A percentile compares a stretch with the other conserved stretches of the same genome.
Evolutionary conservation across 2,888 invertebrate genomes (phyloP).

Genomic region (Acholoe squamosa): DNA sequence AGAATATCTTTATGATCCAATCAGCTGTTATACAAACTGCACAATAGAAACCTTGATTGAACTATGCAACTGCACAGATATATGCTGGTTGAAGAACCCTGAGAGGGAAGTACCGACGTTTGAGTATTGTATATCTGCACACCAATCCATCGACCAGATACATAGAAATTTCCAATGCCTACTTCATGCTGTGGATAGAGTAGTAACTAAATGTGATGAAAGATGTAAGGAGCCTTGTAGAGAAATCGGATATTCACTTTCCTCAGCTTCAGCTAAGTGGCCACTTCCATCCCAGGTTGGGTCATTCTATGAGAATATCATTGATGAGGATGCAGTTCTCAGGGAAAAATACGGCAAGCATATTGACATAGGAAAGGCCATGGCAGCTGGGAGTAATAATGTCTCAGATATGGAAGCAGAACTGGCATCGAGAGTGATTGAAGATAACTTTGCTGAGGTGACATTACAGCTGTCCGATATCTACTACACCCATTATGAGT

Average conservation of each 20-base stretch:
- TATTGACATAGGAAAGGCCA: not conserved
- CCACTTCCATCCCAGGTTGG: not conserved
- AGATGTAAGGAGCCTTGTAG: not conserved
- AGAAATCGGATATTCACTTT: not conserved
- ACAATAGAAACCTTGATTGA: not conserved
- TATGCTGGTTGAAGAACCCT: not conserved
- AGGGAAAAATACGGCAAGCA: not conserved
- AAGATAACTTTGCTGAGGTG: not conserved
- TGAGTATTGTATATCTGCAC: not conserved
- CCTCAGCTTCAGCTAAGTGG: not conserved
- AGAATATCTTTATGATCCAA: not conserved
- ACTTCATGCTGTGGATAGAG: not conserved
- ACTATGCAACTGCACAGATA: not conserved
- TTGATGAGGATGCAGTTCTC: not conserved
- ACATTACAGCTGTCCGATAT: not conserved
- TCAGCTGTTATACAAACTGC: not conserved
- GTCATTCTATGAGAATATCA: not conserved
- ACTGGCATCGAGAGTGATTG: not conserved
- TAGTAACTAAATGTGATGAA: not conserved
- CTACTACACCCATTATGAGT: not conserved
- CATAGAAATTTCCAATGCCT: not conserved
- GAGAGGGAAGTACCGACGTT: not conserved
- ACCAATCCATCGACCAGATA: not conserved
- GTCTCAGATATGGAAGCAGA: not conserved
- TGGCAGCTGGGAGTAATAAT: not conserved